These are phyloP conservation scores for Neuroterus valhalla DNA, from an alignment of 1,140 invertebrate species.

Conservation along the genomic window DNA sequence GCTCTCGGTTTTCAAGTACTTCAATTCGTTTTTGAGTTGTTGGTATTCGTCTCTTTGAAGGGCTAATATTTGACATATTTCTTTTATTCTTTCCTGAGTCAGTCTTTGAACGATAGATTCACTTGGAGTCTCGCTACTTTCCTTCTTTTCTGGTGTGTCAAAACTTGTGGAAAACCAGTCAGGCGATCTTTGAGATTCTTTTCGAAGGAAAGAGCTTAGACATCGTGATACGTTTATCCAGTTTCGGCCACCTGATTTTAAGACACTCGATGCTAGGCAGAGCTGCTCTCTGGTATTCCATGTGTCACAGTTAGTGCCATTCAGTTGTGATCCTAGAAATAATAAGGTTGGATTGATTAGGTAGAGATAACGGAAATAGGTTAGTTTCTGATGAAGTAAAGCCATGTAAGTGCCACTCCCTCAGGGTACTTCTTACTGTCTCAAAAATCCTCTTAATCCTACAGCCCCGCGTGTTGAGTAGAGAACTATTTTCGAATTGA, in stretches of 20 bases:
- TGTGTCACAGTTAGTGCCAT: conserved; percentile 83
- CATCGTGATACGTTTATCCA: conserved; percentile 93
- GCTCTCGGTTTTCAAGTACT: conserved; percentile 74
- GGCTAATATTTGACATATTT: conserved; percentile 82
- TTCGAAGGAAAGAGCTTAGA: conserved; percentile 83
- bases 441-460: too few species aligned
- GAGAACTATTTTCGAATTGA: too few species aligned
- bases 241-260: conserved; percentile 93
- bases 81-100: conserved; percentile 84
- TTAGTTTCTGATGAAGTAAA: too few species aligned
- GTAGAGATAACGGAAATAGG: too few species aligned
- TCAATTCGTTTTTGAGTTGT: conserved; percentile 80
- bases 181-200: conserved; percentile 79
- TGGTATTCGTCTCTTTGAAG: conserved; percentile 84
- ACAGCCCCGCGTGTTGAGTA: too few species aligned
- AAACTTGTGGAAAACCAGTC: conserved; percentile 94
- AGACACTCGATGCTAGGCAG: conserved; percentile 89
- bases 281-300: conserved; percentile 91
- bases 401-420: too few species aligned
- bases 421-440: too few species aligned
- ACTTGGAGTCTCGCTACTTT: conserved; percentile 84
- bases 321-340: conserved; percentile 76
- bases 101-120: conserved; percentile 87
- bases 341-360: conserved; percentile 2
- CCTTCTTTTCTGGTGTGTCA: conserved; percentile 89